Evolutionary conservation across 2,113 vertebrate species (phyloP).

Genomic region (Zeus faber): DNA sequence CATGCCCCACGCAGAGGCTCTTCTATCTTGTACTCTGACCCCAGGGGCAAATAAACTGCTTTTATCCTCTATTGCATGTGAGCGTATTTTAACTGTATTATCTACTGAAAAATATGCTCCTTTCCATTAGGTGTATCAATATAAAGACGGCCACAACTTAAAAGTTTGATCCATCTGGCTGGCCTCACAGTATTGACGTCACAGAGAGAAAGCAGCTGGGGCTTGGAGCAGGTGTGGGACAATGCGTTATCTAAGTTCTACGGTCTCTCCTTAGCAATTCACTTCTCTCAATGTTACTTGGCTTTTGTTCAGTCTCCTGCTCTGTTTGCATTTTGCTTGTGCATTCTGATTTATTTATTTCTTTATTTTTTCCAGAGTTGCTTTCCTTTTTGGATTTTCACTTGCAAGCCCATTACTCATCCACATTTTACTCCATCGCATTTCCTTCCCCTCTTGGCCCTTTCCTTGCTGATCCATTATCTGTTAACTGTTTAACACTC

Average conservation of each 20-base stretch:
- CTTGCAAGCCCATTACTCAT: no score
- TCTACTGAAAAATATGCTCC: no score
- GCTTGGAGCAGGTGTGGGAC: slow-evolving; percentile 34
- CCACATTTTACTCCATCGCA: slow-evolving; percentile 11
- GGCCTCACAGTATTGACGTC: slow-evolving; percentile 23
- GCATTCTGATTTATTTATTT: no score
- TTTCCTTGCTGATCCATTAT: not conserved
- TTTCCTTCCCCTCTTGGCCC: slow-evolving; percentile 25
- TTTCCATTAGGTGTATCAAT: no score
- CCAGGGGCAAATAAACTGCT: no score
- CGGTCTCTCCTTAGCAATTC: not conserved
- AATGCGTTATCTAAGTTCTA: slow-evolving; percentile 11
- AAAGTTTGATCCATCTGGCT: slow-evolving; percentile 17
- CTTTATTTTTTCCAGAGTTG: no score
- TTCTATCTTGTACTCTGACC: no score
- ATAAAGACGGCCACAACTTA: no score
- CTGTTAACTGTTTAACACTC: not conserved
- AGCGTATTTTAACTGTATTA: no score
- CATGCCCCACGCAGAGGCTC: no score
- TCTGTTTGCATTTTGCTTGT: not conserved
- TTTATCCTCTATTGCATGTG: no score
- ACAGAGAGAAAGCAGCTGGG: slow-evolving; percentile 34
- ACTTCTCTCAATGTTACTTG: not conserved
- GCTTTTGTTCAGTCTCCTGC: not conserved
- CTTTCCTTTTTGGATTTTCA: no score